Conservation (phyloP, 1,140 invertebrate species). For the Bombus waltoni region DNA sequence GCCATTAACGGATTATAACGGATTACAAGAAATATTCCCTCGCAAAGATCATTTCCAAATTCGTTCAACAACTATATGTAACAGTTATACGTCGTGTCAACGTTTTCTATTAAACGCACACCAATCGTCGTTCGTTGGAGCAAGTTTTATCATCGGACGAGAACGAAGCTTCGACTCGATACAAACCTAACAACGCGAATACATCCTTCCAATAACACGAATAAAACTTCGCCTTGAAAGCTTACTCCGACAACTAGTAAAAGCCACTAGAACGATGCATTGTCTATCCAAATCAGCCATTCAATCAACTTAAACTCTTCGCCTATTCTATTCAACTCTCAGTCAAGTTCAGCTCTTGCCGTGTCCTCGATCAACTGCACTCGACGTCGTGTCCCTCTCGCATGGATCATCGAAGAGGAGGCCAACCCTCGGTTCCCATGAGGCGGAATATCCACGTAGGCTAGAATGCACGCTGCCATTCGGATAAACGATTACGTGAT, state of each 20-base stretch:
- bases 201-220: neutral
- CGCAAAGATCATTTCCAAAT: neutral
- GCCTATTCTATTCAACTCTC: neutral
- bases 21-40: neutral
- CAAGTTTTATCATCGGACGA: too few relatives aligned
- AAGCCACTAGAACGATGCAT: neutral
- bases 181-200: too few relatives aligned
- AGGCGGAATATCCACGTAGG: neutral
- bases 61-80: neutral
- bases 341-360: neutral
- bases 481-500: neutral
- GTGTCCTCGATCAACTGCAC: neutral
- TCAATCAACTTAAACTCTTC: neutral
- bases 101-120: too few relatives aligned
- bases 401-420: neutral
- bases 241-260: neutral
- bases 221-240: constrained; percentile 1
- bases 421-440: neutral
- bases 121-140: too few relatives aligned
- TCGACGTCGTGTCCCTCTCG: neutral
- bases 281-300: neutral
- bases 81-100: neutral
- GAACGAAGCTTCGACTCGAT: too few relatives aligned
- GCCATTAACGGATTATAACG: neutral
- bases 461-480: neutral